These are phyloP conservation scores for Drosophila eugracilis DNA, from an alignment of 1,140 invertebrate species.

Conservation along the genomic window DNA sequence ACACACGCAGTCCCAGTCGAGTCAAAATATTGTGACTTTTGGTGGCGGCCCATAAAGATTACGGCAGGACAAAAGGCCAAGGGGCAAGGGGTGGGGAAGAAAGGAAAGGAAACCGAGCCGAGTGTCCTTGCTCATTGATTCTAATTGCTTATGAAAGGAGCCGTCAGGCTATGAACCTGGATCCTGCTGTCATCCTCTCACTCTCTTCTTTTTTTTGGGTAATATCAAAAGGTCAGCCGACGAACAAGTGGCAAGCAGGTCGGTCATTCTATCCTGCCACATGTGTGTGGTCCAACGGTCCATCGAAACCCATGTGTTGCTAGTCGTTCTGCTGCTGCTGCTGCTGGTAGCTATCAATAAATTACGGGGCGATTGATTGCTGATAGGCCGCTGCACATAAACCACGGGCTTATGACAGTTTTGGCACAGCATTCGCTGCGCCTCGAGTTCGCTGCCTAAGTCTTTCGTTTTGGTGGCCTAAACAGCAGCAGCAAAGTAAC, in stretches of 20 bases:
- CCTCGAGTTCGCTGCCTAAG: conserved; percentile 75
- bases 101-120: conserved; percentile 17
- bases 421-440: conserved; percentile 61
- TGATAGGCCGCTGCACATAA: conserved; percentile 73
- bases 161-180: conserved; percentile 52
- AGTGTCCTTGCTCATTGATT: conserved; percentile 79
- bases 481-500: conserved; percentile 51
- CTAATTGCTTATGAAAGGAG: conserved; percentile 74
- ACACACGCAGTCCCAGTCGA: conserved; percentile 57
- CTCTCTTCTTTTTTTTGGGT: not conserved
- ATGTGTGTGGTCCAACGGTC: conserved; percentile 8
- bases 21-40: conserved; percentile 78
- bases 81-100: too few relatives aligned
- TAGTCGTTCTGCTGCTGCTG: not conserved
- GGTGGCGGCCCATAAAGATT: conserved; percentile 48
- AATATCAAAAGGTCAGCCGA: conserved; percentile 62
- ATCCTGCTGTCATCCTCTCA: conserved; percentile 46
- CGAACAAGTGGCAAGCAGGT: conserved; percentile 59
- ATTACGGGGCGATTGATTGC: conserved; percentile 76
- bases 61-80: conserved; percentile 44
- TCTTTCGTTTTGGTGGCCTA: conserved; percentile 74
- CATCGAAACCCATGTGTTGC: conserved; percentile 34
- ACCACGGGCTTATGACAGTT: conserved; percentile 80
- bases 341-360: conserved; percentile 69
- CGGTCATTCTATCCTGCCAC: not conserved